Percentiles rank a stretch among this genome's conserved stretches.
Conservation (phyloP, 2,113 vertebrate species). For the Bos javanicus region DNA sequence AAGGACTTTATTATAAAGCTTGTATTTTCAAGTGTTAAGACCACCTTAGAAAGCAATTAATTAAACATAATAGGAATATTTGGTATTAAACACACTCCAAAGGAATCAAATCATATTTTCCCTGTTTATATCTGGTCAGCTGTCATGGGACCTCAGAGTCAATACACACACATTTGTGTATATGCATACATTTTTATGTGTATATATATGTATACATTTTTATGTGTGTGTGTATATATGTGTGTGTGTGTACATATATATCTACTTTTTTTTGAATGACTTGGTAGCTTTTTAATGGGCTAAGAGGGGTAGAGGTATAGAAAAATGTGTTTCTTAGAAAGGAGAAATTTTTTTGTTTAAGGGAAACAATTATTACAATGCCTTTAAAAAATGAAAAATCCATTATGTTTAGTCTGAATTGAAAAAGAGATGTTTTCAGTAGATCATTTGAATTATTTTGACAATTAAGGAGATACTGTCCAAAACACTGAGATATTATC, state of each 20-base stretch:
- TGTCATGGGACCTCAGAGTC: background rate
- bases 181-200: background rate
- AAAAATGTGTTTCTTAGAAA: slow-evolving; percentile 32
- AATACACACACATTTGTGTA: background rate
- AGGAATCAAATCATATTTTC: slow-evolving; percentile 27
- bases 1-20: slow-evolving; percentile 19
- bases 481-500: background rate
- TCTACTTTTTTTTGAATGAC: background rate
- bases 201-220: background rate
- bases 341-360: background rate
- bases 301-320: background rate
- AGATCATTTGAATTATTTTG: background rate
- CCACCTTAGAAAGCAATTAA: slow-evolving; percentile 45
- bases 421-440: background rate
- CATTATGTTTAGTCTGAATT: slow-evolving; percentile 17
- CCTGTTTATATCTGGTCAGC: background rate
- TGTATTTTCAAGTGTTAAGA: slow-evolving; percentile 36
- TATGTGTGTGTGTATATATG: background rate
- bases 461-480: background rate
- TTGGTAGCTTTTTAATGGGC: slow-evolving; percentile 23
- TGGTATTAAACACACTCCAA: slow-evolving; percentile 3
- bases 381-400: background rate
- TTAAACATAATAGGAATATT: slow-evolving; percentile 44
- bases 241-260: background rate
- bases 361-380: background rate